These are phyloP conservation scores for Tachystola acroxantha DNA, from an alignment of 2,888 invertebrate genomes.

Conservation along the genomic window DNA sequence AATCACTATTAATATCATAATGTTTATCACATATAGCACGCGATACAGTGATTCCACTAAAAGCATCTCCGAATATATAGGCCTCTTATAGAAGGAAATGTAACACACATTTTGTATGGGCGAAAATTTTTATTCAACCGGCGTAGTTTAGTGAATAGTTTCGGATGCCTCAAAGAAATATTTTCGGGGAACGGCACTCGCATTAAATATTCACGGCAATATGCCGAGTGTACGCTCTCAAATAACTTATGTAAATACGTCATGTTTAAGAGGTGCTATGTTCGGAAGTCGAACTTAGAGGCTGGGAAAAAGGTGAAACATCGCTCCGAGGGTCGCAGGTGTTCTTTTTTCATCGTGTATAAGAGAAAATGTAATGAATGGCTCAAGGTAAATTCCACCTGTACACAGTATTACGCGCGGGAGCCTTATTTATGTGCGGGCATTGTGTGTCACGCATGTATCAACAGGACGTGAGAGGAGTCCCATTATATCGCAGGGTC, in stretches of 20 bases:
- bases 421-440: slow-evolving; percentile 1
- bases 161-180: slow-evolving; percentile 47
- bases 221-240: slow-evolving; percentile 41
- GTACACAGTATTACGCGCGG: not conserved
- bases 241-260: slow-evolving; percentile 56
- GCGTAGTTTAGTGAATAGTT: slow-evolving; percentile 51
- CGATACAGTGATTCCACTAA: slow-evolving; percentile 66
- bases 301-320: slow-evolving; percentile 21
- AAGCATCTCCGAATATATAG: slow-evolving; percentile 48
- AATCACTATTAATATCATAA: too few relatives aligned
- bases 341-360: slow-evolving; percentile 33
- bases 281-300: slow-evolving; percentile 24
- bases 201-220: slow-evolving; percentile 56
- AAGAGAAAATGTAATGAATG: slow-evolving; percentile 41
- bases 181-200: slow-evolving; percentile 37
- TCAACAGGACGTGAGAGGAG: not conserved
- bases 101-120: slow-evolving; percentile 41
- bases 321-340: slow-evolving; percentile 40
- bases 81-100: slow-evolving; percentile 30
- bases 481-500: too few relatives aligned
- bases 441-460: not conserved
- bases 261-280: slow-evolving; percentile 38
- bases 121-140: slow-evolving; percentile 46
- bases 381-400: slow-evolving; percentile 19
- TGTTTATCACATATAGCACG: slow-evolving; percentile 52